phyloP scores from a whole-genome alignment of 2,113 vertebrate genomes.

The Rhadina sibilatrix region DNA sequence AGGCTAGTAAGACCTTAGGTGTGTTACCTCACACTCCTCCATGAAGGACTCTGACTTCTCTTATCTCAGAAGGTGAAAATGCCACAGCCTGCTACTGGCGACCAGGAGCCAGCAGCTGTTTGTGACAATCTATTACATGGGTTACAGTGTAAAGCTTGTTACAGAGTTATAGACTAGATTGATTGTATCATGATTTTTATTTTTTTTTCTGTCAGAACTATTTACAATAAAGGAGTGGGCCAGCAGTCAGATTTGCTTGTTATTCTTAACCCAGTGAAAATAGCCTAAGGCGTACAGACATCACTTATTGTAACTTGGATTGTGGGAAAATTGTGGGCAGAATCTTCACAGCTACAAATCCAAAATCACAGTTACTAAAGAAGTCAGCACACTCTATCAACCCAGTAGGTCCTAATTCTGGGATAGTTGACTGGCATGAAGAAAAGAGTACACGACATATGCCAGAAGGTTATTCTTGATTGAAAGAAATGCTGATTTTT shows the following conservation, averaged over 20 bases:
- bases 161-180: not conserved
- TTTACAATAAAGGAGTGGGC: not conserved
- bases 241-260: slow-evolving; percentile 26
- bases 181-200: slow-evolving; percentile 20
- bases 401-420: not conserved
- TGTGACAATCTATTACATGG: not conserved
- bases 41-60: not conserved
- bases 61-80: not conserved
- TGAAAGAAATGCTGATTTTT: not conserved
- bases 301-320: not conserved
- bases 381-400: not conserved
- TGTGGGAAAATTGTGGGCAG: not conserved
- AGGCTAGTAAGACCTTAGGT: not conserved
- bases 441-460: not conserved
- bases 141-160: not conserved
- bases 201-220: slow-evolving; percentile 43
- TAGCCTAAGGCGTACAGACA: not conserved
- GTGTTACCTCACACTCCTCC: not conserved
- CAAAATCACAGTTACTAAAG: not conserved
- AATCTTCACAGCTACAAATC: not conserved
- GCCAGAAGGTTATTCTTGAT: not conserved
- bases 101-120: not conserved
- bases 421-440: not conserved
- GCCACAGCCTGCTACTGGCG: not conserved
- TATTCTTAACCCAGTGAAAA: not conserved